Evolutionary conservation across 2,113 vertebrate genomes (phyloP), one percentile per base, ranked within the genome.

Genomic region (Damaliscus lunatus): DNA sequence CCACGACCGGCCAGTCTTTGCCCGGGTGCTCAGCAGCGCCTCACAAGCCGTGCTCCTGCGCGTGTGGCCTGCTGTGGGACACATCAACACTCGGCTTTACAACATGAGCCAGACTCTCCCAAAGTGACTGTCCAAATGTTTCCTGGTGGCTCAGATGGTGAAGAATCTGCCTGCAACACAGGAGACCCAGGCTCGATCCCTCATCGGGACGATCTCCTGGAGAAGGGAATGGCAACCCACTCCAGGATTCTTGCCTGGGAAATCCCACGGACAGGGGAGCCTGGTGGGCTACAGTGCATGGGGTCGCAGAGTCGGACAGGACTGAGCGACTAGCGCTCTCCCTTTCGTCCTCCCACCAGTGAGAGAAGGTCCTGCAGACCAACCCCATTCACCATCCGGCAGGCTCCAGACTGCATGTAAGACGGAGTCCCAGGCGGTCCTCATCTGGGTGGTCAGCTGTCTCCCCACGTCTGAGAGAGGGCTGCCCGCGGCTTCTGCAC

Each of bases 61-160:
- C 23, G 0, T 1, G 31, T 0, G 9, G 48, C 21, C 33, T 7
- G 15, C 12, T 2, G 0, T 10, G 3, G 31, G 33, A n/a, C 3
- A 11, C n/a, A 25, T 29, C n/a, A 16, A 25, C 3, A 8, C 17
- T n/a, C 48, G 3, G 12, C 74, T 33, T 33, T 1, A 27, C 9
- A 11, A 14, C 23, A 6, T 6, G 14, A 81, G 27, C 19, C 46
- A 5, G 11, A 6, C 3, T n/a, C 36, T 67, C 27, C 77, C 15
- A 0, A 33, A 67, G 50, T 1, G 11, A 25, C 6, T 29, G 15
- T 27, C 15, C 74, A 31, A 3, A 6, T 14, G 16, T 15, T 12
- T 3, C 19, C 64, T 36, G 64, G 64, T 21, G 17, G 17, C 64
- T 36, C 64, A 36, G 64, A 21, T 4, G 8, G 19, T 71, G 19